These are phyloP conservation scores for Hyaena hyaena DNA, from an alignment of 2,113 vertebrate species.

Conservation along the genomic window DNA sequence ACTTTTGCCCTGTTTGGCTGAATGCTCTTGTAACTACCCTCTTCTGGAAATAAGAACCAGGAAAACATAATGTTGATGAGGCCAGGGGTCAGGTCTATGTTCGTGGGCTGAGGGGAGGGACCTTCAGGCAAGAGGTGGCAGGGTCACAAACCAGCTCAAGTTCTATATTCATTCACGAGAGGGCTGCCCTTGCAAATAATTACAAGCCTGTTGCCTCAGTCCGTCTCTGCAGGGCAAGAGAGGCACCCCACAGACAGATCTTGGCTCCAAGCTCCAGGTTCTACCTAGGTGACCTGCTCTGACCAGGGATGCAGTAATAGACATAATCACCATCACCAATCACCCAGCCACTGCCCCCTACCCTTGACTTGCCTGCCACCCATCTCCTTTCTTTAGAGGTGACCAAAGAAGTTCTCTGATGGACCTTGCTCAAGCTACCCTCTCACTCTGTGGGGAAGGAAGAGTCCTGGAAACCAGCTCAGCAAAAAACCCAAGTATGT, in stretches of 20 bases:
- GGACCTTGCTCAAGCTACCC: constrained; percentile 70
- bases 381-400: background rate
- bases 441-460: background rate
- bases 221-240: background rate
- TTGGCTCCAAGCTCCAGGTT: background rate
- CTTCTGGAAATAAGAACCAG: constrained; percentile 22
- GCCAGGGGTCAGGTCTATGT: background rate
- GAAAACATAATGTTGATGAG: constrained; percentile 32
- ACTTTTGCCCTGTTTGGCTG: constrained; percentile 72
- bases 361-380: too few species aligned
- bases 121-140: background rate
- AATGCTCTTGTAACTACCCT: constrained; percentile 63
- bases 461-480: constrained; percentile 60
- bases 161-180: background rate
- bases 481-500: constrained; percentile 63
- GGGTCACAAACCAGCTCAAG: background rate
- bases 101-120: background rate
- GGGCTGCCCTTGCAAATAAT: background rate
- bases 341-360: background rate
- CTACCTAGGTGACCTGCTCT: background rate
- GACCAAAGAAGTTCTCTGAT: background rate
- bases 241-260: background rate
- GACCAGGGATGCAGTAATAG: background rate
- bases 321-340: background rate
- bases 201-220: background rate